Evolutionary conservation across 2,888 invertebrate species (phyloP).

Genomic region (Patella depressa): DNA sequence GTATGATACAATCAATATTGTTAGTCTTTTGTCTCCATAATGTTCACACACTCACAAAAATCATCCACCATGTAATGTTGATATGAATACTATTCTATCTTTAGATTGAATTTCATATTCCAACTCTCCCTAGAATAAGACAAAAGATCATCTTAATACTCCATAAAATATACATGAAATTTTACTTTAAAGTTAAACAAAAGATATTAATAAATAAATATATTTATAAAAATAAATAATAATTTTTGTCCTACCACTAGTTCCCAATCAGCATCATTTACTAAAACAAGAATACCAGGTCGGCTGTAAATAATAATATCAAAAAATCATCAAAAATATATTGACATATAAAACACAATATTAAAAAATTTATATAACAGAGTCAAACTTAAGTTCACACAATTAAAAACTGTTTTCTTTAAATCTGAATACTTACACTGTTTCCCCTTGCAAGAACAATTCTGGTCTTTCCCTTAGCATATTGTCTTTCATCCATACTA

Average conservation of each 20-base stretch:
- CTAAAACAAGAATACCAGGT: constrained; percentile 92
- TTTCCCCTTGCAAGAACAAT: constrained; percentile 72
- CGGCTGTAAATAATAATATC: constrained; percentile 71
- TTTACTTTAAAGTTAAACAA: background rate
- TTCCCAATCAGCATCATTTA: constrained; percentile 98
- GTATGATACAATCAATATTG: no score
- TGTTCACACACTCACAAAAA: background rate
- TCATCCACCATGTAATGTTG: constrained; percentile 74
- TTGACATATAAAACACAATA: no score
- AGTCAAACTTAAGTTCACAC: no score
- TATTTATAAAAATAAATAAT: constrained; percentile 2
- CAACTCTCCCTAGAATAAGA: constrained; percentile 68
- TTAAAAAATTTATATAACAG: no score
- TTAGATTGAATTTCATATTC: constrained; percentile 71
- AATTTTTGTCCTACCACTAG: constrained; percentile 76
- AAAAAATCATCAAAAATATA: no score
- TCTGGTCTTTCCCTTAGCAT: constrained; percentile 88
- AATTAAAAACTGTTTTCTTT: no score
- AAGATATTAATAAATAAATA: background rate
- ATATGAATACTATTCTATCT: constrained; percentile 73
- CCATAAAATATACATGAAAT: background rate
- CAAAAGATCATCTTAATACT: background rate
- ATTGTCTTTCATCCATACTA: constrained; percentile 88
- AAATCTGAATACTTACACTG: constrained; percentile 63
- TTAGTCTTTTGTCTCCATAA: background rate